A percentile compares a stretch with the other conserved stretches of the same genome.
These are phyloP conservation scores for Calidris pygmaea DNA, from an alignment of 2,113 vertebrate species.

Conservation along the genomic window DNA sequence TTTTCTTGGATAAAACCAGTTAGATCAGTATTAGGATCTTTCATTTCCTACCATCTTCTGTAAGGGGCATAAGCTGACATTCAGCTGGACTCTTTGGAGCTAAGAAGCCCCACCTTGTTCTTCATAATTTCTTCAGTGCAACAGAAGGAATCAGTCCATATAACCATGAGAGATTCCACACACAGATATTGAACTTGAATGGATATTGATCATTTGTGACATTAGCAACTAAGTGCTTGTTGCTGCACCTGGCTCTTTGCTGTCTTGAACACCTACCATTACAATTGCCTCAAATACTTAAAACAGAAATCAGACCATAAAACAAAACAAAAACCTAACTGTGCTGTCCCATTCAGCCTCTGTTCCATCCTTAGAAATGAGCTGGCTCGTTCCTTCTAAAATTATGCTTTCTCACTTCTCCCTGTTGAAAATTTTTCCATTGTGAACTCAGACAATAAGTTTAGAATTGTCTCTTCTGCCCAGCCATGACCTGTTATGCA, in stretches of 20 bases:
- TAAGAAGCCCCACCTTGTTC: background rate
- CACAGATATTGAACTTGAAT: background rate
- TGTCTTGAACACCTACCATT: background rate
- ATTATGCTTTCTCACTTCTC: constrained; percentile 33
- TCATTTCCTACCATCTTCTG: background rate
- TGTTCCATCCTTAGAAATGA: background rate
- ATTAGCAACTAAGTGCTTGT: background rate
- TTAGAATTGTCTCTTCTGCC: background rate
- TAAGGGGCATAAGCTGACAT: background rate
- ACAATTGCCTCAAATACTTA: background rate
- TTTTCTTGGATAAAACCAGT: background rate
- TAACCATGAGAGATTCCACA: background rate
- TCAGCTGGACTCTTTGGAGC: background rate
- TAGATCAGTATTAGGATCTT: background rate
- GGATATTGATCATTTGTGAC: background rate
- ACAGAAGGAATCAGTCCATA: background rate
- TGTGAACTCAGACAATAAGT: constrained; percentile 37
- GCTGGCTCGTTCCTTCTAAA: background rate
- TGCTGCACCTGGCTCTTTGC: background rate
- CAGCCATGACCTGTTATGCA: constrained; percentile 20
- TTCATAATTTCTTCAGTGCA: background rate
- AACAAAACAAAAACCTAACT: background rate
- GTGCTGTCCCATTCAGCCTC: background rate
- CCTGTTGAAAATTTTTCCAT: constrained; percentile 33
- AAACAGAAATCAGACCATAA: background rate